Evolutionary conservation across 2,113 vertebrate genomes (phyloP).

Genomic region (Epinephelus fuscoguttatus): DNA sequence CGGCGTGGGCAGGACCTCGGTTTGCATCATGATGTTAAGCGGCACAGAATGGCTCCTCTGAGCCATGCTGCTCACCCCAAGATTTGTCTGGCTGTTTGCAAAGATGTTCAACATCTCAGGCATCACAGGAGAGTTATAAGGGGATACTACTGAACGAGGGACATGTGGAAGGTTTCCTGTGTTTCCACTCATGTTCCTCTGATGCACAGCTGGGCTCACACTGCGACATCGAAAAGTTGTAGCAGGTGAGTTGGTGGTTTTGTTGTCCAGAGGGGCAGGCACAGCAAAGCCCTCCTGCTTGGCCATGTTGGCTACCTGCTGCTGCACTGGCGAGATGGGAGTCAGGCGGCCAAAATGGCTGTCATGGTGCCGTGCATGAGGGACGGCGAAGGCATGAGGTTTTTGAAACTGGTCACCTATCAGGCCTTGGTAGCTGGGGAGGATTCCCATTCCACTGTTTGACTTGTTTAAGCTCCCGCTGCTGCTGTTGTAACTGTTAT

Average conservation of each 20-base stretch:
- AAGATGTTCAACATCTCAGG: conserved; percentile 92
- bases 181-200: conserved; percentile 91
- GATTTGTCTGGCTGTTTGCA: conserved; percentile 86
- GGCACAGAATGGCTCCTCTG: conserved; percentile 98
- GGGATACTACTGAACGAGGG: conserved; percentile 87
- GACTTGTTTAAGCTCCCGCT: conserved; percentile 83
- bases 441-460: conserved; percentile 87
- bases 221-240: conserved; percentile 93
- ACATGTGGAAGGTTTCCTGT: conserved; percentile 84
- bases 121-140: conserved; percentile 91
- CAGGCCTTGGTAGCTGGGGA: conserved; percentile 94
- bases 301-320: conserved; percentile 87
- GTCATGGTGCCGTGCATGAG: conserved; percentile 91
- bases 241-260: conserved; percentile 83
- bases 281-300: conserved; percentile 98
- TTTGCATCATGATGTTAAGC: conserved; percentile 98
- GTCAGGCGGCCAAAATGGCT: conserved; percentile 93
- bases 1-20: conserved; percentile 88
- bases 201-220: conserved; percentile 96
- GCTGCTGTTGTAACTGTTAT: conserved; percentile 88
- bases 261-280: conserved; percentile 95
- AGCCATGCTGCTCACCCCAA: conserved; percentile 90
- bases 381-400: conserved; percentile 96
- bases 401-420: conserved; percentile 98
- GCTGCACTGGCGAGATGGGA: conserved; percentile 95